phyloP scores from a whole-genome alignment of 2,113 vertebrate genomes.

The Syrrhaptes paradoxus region DNA sequence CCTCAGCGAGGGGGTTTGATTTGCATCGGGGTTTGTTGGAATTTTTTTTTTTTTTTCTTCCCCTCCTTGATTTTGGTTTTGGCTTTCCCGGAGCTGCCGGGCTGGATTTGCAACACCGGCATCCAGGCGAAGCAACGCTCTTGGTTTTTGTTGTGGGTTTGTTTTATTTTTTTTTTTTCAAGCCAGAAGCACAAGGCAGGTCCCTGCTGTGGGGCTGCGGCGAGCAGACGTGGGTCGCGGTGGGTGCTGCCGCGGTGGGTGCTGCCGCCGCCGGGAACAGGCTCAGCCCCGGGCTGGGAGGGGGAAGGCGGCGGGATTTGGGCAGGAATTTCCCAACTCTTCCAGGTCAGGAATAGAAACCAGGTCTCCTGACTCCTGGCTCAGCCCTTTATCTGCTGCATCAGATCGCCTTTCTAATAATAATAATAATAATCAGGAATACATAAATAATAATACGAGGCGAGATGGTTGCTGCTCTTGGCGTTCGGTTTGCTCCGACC shows the following conservation, averaged over 20 bases:
- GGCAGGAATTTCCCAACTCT: conserved; percentile 38
- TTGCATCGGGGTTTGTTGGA: not conserved
- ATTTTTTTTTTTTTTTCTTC: not conserved
- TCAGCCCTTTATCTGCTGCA: not conserved
- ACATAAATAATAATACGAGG: conserved; percentile 64
- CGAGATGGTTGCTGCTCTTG: not conserved
- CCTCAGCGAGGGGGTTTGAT: not conserved
- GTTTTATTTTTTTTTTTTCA: not conserved
- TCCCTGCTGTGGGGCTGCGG: not conserved
- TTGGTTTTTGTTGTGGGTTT: not conserved
- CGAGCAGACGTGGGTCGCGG: not conserved
- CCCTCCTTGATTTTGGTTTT: not conserved
- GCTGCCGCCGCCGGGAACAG: not conserved
- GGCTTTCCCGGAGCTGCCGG: not conserved
- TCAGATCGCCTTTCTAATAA: conserved; percentile 52
- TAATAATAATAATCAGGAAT: conserved; percentile 55
- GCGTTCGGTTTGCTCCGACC: not conserved
- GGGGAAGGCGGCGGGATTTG: not conserved
- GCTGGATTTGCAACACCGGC: not conserved
- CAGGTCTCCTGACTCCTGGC: conserved; percentile 23
- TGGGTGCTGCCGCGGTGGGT: not conserved
- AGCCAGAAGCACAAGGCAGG: not conserved
- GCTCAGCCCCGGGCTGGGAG: not conserved
- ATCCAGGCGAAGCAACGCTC: not conserved
- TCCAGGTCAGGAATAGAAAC: conserved; percentile 57